A percentile compares a stretch with the other conserved stretches of the same genome.
Evolutionary conservation across 2,888 invertebrate species (phyloP).

Genomic region (Nomada goodeniana): DNA sequence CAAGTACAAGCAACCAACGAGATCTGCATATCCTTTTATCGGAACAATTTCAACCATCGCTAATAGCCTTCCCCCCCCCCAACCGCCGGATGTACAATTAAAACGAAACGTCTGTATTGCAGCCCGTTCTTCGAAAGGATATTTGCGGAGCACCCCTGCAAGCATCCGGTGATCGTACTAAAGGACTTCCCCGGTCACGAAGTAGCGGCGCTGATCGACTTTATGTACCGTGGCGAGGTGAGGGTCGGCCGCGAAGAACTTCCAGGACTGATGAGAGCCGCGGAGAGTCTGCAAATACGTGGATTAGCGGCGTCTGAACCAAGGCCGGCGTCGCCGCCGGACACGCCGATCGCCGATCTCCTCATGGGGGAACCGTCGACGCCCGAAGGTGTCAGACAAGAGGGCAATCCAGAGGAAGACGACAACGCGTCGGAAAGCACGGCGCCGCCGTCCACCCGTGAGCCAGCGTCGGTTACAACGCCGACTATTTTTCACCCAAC

Average conservation of each 20-base stretch:
- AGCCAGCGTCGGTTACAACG: constrained; percentile 34
- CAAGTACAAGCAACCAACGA: no score
- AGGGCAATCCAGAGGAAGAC: constrained; percentile 76
- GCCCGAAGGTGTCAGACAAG: constrained; percentile 82
- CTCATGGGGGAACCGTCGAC: constrained; percentile 86
- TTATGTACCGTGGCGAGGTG: constrained; percentile 97
- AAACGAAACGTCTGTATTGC: constrained; percentile 81
- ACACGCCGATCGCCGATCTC: constrained; percentile 82
- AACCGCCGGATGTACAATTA: not conserved
- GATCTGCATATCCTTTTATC: no score
- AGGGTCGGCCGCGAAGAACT: constrained; percentile 94
- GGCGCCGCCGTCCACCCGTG: constrained; percentile 74
- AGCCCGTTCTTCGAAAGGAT: constrained; percentile 96
- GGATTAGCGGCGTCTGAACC: constrained; percentile 88
- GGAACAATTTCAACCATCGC: no score
- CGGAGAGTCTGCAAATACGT: constrained; percentile 93
- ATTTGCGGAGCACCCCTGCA: constrained; percentile 96
- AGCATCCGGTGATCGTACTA: constrained; percentile 96
- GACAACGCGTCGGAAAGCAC: constrained; percentile 78
- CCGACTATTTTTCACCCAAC: constrained; percentile 60
- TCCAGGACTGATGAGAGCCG: constrained; percentile 93
- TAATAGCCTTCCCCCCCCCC: no score
- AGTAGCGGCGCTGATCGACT: constrained; percentile 95
- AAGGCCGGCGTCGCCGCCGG: constrained; percentile 84
- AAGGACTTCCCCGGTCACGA: constrained; percentile 96